Conservation (phyloP, 2,888 invertebrate species). For the Diarsia rubi region DNA sequence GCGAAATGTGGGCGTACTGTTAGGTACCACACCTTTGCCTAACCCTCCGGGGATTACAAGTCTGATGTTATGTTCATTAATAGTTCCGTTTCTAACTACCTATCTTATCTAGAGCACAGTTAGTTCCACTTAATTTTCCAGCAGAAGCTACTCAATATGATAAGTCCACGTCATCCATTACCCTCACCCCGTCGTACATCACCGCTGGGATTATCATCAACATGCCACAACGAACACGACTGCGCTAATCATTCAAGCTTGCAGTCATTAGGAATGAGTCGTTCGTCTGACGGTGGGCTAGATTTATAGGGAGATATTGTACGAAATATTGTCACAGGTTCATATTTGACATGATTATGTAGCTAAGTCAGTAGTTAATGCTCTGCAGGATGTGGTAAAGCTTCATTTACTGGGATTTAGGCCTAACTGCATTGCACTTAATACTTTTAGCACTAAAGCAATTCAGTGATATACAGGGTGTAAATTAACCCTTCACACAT, state of each 20-base stretch:
- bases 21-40: too few relatives aligned
- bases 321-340: neutral
- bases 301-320: neutral
- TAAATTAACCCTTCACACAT: too few relatives aligned
- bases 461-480: too few relatives aligned
- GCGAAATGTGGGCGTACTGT: too few relatives aligned
- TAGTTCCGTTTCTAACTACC: neutral
- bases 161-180: slow-evolving; percentile 26
- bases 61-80: neutral
- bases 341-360: neutral
- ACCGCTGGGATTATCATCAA: slow-evolving; percentile 20
- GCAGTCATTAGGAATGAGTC: slow-evolving; percentile 2
- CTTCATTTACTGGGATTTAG: neutral
- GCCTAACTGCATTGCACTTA: too few relatives aligned
- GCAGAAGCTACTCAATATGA: slow-evolving; percentile 18
- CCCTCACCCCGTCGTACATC: slow-evolving; percentile 9
- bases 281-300: neutral
- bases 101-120: slow-evolving; percentile 1
- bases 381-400: neutral
- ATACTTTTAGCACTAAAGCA: too few relatives aligned
- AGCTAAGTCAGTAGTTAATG: neutral
- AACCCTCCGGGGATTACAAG: too few relatives aligned
- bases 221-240: slow-evolving; percentile 13
- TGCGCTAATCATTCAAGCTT: slow-evolving; percentile 6
- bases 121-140: neutral